Evolutionary conservation across 1,140 invertebrate species (phyloP), one percentile per base, ranked within the genome.

Genomic region (Cydia pomonella): DNA sequence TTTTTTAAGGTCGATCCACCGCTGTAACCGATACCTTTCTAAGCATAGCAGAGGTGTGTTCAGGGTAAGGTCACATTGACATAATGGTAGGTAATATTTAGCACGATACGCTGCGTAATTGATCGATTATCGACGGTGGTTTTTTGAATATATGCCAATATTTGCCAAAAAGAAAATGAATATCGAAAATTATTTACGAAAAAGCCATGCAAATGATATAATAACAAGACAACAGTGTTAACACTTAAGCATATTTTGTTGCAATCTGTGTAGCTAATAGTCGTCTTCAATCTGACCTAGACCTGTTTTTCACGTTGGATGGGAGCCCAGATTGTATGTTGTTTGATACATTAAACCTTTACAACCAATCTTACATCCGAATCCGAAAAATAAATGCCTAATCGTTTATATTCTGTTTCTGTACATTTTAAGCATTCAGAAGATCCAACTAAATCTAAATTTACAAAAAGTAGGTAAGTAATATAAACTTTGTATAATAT

Each of bases 251-350:
- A 29, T 2, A 69, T 69, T 59, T 33, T 33, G 29, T n/a, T 38
- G n/a, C n/a, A 41, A 38, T 38, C 6, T 73, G 38, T 73, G 53
- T 75, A 73, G 75, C 75, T 38, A 64, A 71, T 53, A 69, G 72
- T 72, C 33, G 63, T 72, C 66, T 76, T 50, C 27, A 78, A 71
- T 33, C 64, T 71, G 86, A 81, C 88, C 88, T 89, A 87, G 88
- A 90, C 87, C 87, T 62, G 79, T 77, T 87, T 87, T 80, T 78
- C 71, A 82, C 74, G 64, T 89, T 88, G 87, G 88, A 85, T 76
- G 76, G 64, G 75, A 84, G 86, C 87, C 87, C 84, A 85, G 76
- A 80, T 73, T 44, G 76, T 76, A 53, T 41, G 78, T 76, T 53
- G 79, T 76, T 79, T 53, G 79, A 50, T 72, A 78, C 80, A 79